Evolutionary conservation across 2,888 invertebrate species (phyloP).

Genomic region (Hedya salicella): DNA sequence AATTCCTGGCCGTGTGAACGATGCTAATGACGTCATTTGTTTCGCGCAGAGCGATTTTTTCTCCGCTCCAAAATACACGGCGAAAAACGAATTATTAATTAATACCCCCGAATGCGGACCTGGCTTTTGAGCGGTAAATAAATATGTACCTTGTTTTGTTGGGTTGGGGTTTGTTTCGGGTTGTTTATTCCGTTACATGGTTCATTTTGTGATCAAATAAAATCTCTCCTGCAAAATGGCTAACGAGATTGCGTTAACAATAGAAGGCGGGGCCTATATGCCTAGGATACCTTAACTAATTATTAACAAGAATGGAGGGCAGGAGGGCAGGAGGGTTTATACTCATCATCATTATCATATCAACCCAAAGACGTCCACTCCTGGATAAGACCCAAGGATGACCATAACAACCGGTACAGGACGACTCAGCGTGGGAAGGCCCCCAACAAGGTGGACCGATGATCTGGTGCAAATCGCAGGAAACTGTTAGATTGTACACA

Average conservation of each 20-base stretch:
- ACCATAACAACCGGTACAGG: too few species aligned
- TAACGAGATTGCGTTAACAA: slow-evolving; percentile 34
- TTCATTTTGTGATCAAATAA: slow-evolving; percentile 44
- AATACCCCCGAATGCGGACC: slow-evolving; percentile 42
- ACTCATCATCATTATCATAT: too few species aligned
- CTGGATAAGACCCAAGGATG: too few species aligned
- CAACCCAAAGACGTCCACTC: too few species aligned
- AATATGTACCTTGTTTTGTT: slow-evolving; percentile 4
- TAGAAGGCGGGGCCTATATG: slow-evolving; percentile 1
- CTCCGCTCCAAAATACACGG: slow-evolving; percentile 40
- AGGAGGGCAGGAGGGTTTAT: too few species aligned
- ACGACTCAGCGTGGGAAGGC: too few species aligned
- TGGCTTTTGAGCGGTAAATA: not conserved
- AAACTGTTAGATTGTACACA: too few species aligned
- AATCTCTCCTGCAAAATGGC: slow-evolving; percentile 42
- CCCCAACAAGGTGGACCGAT: too few species aligned
- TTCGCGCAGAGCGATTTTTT: slow-evolving; percentile 47
- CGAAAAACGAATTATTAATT: slow-evolving; percentile 50
- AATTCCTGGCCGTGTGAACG: slow-evolving; percentile 45
- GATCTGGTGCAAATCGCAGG: too few species aligned
- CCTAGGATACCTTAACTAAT: slow-evolving; percentile 3
- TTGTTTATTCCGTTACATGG: slow-evolving; percentile 24
- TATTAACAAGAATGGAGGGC: not conserved
- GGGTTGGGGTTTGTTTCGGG: slow-evolving; percentile 12
- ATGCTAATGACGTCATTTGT: slow-evolving; percentile 52